These are phyloP conservation scores for Chelmon rostratus DNA, from an alignment of 2,797 vertebrate species.

Conservation along the genomic window DNA sequence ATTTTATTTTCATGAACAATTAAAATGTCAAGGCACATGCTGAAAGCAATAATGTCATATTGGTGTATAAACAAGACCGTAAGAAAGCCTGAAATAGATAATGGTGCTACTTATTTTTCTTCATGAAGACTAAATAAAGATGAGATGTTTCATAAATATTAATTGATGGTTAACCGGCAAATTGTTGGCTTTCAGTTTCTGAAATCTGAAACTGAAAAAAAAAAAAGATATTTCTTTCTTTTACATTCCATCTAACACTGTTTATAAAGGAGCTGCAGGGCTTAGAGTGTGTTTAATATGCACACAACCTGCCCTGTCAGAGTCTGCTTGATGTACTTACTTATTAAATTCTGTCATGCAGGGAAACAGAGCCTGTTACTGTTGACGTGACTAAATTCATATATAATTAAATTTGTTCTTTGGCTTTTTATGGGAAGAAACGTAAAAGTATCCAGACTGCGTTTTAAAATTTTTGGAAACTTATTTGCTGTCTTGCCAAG, in stretches of 20 bases:
- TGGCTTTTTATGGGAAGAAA: too few species aligned
- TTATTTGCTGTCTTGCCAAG: too few species aligned
- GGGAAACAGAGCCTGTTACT: background rate
- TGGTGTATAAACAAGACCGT: background rate
- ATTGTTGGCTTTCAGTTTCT: background rate
- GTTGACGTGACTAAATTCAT: background rate
- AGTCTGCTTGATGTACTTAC: background rate
- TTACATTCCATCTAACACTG: background rate
- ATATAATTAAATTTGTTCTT: too few species aligned
- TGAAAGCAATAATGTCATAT: background rate
- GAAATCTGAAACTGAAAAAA: background rate
- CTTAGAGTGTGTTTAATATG: background rate
- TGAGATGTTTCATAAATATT: background rate
- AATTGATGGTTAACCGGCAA: background rate
- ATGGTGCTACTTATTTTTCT: background rate
- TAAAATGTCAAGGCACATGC: constrained; percentile 6
- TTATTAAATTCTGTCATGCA: background rate
- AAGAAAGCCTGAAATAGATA: background rate
- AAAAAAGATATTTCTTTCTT: background rate
- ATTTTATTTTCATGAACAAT: background rate
- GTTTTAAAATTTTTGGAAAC: too few species aligned
- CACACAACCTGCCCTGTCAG: background rate
- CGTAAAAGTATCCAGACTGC: too few species aligned
- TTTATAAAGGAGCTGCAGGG: background rate
- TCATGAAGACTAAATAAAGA: background rate